Evolutionary conservation across 2,797 vertebrate species (phyloP), one percentile per base, ranked within the genome.

Genomic region (Centropyge bicolor): DNA sequence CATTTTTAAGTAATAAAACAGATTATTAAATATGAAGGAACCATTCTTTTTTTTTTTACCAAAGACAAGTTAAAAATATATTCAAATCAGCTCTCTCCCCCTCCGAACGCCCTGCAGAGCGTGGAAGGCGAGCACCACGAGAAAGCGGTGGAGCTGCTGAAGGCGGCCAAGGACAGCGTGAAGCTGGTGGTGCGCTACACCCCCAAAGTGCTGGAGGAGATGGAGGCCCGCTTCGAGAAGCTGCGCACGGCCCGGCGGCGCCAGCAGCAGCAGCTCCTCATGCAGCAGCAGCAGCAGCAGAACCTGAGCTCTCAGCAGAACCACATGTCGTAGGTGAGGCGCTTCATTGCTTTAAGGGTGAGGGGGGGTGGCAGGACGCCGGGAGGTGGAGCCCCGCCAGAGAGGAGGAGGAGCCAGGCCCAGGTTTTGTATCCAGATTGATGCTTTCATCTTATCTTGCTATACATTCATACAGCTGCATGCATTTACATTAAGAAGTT

Each of bases 151-250:
- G 98, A 99, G 86, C 94, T 99, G 35, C 95, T 99, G 88, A 99
- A 99, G 91, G 98, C 98, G 0, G 98, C 98, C 12, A 97, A 99
- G 91, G 97, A 98, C 90, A 99, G 96, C 0, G 98, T 99, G 81
- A 99, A 99, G 93, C 94, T 99, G 85, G 98, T 99, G 91, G 98
- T 99, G 1, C 96, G 98, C 90, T 99, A 99, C 90, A 99, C 98
- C 9, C 98, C 98, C 40, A 99, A 99, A 87, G 98, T 99, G 78
- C 94, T 99, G 92, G 98, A 99, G 92, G 98, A 99, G 93, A 99
- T 99, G 98, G 98, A 99, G 87, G 98, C 98, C 11, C 97, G 98
- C 70, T 99, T 99, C 0, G 98, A 99, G 87, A 99, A 99, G 87
- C 96, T 99, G 17, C 95, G 98, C 70, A 99, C 98, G 6, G 98